Evolutionary conservation across 2,888 invertebrate genomes (phyloP).

Genomic region (Euproctis similis): DNA sequence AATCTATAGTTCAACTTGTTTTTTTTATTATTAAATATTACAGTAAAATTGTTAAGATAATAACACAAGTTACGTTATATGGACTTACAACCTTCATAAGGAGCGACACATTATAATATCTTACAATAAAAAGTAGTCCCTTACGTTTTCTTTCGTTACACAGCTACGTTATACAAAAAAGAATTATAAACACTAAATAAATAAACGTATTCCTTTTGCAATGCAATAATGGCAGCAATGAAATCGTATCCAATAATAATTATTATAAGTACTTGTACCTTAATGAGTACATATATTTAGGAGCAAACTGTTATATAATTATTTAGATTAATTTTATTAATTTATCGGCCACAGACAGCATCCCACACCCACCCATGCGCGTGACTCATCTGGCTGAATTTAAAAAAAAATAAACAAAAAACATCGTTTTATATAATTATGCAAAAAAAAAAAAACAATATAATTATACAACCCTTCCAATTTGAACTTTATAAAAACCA

Average conservation of each 20-base stretch:
- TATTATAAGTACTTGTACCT: constrained; percentile 8
- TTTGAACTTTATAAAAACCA: constrained; percentile 53
- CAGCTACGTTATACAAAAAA: constrained; percentile 17
- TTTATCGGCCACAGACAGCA: constrained; percentile 34
- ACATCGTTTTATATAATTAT: constrained; percentile 35
- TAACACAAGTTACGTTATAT: constrained; percentile 64
- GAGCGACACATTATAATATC: constrained; percentile 45
- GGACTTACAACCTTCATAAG: constrained; percentile 72
- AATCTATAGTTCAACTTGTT: constrained; percentile 50
- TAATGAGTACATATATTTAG: constrained; percentile 8
- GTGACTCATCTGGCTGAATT: constrained; percentile 46
- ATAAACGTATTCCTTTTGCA: constrained; percentile 16
- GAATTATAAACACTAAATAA: not conserved
- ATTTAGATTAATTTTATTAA: no score
- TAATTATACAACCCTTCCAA: constrained; percentile 54
- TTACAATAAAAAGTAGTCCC: constrained; percentile 45
- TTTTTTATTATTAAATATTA: constrained; percentile 60
- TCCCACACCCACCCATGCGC: constrained; percentile 52
- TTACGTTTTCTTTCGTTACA: constrained; percentile 26
- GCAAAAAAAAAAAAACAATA: constrained; percentile 52
- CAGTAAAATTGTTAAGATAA: constrained; percentile 62
- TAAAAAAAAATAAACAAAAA: no score
- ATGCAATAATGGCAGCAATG: constrained; percentile 8
- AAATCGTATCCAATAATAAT: constrained; percentile 8
- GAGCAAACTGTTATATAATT: no score